phyloP scores from a whole-genome alignment of 2,888 invertebrate genomes.

The Bimastos eiseni region DNA sequence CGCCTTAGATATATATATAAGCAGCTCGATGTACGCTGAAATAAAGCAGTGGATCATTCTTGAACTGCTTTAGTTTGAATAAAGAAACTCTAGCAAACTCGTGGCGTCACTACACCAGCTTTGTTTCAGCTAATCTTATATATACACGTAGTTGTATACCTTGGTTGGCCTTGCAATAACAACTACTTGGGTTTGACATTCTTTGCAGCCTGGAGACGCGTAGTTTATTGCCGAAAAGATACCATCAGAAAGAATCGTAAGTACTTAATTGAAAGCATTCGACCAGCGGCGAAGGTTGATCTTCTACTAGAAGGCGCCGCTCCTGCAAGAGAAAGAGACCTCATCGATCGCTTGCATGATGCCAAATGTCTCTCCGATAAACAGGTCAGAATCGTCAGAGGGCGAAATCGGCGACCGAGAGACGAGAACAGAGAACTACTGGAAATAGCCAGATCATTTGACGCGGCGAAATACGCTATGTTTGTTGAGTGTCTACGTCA shows the following conservation, averaged over 20 bases:
- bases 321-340: background rate
- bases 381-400: background rate
- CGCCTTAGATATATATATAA: too few species aligned
- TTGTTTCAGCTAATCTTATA: background rate
- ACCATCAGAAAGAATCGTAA: background rate
- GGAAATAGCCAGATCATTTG: background rate
- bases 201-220: background rate
- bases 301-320: background rate
- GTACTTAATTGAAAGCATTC: background rate
- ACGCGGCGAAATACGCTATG: background rate
- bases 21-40: too few species aligned
- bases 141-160: background rate
- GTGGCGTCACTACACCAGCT: background rate
- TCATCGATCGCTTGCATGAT: background rate
- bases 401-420: background rate
- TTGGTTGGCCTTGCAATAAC: background rate
- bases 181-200: background rate
- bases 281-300: background rate
- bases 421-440: background rate
- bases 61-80: background rate
- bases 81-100: background rate
- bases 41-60: background rate
- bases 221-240: background rate
- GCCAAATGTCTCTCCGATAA: background rate
- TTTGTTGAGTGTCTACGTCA: conserved; percentile 1